These are phyloP conservation scores for Plodia interpunctella DNA, from an alignment of 1,140 invertebrate species.

Conservation along the genomic window DNA sequence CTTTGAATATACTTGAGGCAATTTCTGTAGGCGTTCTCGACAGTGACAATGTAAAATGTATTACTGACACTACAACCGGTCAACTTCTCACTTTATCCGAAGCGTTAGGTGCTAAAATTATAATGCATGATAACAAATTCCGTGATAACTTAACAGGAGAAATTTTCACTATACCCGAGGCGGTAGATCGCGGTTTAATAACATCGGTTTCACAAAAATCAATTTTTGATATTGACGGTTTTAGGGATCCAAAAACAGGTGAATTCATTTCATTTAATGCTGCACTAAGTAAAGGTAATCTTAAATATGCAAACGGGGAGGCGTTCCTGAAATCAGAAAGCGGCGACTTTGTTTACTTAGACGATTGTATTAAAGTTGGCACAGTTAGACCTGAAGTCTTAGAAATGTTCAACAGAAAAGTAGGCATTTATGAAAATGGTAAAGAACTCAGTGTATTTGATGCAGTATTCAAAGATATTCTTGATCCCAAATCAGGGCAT, in stretches of 20 bases:
- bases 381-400: slow-evolving; percentile 86
- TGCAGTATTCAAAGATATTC: slow-evolving; percentile 87
- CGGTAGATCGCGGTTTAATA: slow-evolving; percentile 91
- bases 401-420: slow-evolving; percentile 89
- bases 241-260: slow-evolving; percentile 88
- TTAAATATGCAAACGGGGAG: slow-evolving; percentile 84
- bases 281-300: slow-evolving; percentile 88
- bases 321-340: slow-evolving; percentile 87
- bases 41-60: slow-evolving; percentile 86
- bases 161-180: slow-evolving; percentile 85
- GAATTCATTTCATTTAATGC: slow-evolving; percentile 92
- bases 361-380: slow-evolving; percentile 81
- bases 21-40: slow-evolving; percentile 92
- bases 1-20: slow-evolving; percentile 89
- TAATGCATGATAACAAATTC: slow-evolving; percentile 86
- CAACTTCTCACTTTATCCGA: slow-evolving; percentile 90
- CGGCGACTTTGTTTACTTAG: slow-evolving; percentile 84
- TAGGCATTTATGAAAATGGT: slow-evolving; percentile 87
- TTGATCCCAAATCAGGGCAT: slow-evolving; percentile 92
- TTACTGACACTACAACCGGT: slow-evolving; percentile 87
- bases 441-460: slow-evolving; percentile 90
- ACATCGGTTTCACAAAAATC: slow-evolving; percentile 92
- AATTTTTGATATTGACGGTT: slow-evolving; percentile 94
- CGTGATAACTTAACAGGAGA: slow-evolving; percentile 84
- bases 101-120: slow-evolving; percentile 87